A percentile compares a stretch with the other conserved stretches of the same genome.
Conservation (phyloP, 2,113 vertebrate species). For the Pyxicephalus adspersus region DNA sequence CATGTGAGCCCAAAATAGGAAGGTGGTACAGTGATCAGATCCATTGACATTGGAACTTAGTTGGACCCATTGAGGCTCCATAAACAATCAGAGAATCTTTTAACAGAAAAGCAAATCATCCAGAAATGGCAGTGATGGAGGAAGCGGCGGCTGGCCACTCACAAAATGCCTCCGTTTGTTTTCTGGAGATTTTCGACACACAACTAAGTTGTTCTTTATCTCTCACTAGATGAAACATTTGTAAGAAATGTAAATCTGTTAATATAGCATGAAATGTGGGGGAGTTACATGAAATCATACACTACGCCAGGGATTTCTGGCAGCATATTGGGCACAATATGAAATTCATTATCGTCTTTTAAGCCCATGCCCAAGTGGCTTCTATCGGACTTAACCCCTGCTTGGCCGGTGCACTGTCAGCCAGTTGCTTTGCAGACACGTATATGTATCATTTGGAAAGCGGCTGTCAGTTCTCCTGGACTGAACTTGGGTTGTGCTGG, state of each 20-base stretch:
- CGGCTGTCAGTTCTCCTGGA: neutral
- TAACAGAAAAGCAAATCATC: too few relatives aligned
- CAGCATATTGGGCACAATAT: conserved; percentile 34
- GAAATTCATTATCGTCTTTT: conserved; percentile 24
- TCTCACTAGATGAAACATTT: conserved; percentile 10
- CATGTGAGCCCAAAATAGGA: too few relatives aligned
- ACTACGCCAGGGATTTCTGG: conserved; percentile 29
- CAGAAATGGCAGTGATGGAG: too few relatives aligned
- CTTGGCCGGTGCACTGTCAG: conserved; percentile 55
- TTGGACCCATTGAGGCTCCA: too few relatives aligned
- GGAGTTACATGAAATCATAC: conserved; percentile 7
- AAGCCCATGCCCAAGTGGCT: conserved; percentile 5
- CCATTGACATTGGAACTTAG: too few relatives aligned
- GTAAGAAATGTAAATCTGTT: conserved; percentile 27
- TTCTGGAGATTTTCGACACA: too few relatives aligned
- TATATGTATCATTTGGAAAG: conserved; percentile 50
- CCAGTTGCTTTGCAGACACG: conserved; percentile 62
- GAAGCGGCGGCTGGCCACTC: too few relatives aligned
- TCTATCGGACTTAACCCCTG: conserved; percentile 20
- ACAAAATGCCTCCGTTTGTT: too few relatives aligned
- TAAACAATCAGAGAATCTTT: too few relatives aligned
- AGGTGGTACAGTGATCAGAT: too few relatives aligned
- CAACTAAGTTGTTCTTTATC: neutral
- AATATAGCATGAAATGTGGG: conserved; percentile 37
- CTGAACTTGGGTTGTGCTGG: neutral